Evolutionary conservation across 2,888 invertebrate genomes (phyloP).

Genomic region (Cylloceria caligata): DNA sequence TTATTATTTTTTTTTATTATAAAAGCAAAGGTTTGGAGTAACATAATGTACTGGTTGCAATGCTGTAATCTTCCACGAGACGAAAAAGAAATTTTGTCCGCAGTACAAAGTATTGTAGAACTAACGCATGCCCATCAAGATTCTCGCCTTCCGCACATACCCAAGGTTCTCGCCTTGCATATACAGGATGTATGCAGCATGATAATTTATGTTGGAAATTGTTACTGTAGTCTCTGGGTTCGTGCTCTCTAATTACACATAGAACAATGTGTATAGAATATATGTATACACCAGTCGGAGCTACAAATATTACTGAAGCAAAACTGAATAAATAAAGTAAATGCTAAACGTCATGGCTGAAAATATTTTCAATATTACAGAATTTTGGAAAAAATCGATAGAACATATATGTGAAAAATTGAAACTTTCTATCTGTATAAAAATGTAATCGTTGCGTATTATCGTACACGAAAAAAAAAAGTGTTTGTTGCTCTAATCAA

Average conservation of each 20-base stretch:
- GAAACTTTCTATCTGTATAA: no score
- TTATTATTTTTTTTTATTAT: conserved; percentile 26
- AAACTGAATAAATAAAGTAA: no score
- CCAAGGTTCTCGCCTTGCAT: conserved; percentile 3
- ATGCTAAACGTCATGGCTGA: no score
- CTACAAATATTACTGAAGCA: no score
- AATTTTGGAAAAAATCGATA: no score
- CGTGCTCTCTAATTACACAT: conserved; percentile 23
- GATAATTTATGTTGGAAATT: not conserved
- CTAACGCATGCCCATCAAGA: conserved; percentile 1
- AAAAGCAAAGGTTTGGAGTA: not conserved
- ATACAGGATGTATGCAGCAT: not conserved
- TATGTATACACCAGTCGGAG: not conserved
- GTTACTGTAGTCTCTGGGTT: not conserved
- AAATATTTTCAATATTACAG: no score
- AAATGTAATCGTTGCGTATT: no score
- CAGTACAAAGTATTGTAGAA: not conserved
- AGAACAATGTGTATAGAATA: not conserved
- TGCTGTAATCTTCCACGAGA: conserved; percentile 21
- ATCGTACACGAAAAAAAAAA: no score
- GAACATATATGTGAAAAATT: no score
- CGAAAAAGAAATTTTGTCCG: conserved; percentile 20
- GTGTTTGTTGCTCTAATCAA: no score
- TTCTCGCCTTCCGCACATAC: conserved; percentile 6
- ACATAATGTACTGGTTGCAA: conserved; percentile 11